These are phyloP conservation scores for Drosophila anomelani DNA, from an alignment of 2,888 invertebrate species.

Conservation along the genomic window DNA sequence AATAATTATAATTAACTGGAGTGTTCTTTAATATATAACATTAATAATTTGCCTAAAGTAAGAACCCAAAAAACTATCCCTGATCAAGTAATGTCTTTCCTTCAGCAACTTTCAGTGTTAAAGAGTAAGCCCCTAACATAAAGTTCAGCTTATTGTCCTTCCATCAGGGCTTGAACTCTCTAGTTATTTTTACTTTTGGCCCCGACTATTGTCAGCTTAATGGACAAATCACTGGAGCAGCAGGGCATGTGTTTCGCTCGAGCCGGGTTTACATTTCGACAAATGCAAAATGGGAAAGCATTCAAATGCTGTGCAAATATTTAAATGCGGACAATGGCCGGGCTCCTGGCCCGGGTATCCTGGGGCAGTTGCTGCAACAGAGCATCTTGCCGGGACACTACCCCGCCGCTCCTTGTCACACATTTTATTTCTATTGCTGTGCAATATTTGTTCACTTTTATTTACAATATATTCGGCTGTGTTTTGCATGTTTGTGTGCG, in stretches of 20 bases:
- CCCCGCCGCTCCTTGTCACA: slow-evolving; percentile 9
- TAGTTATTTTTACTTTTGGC: slow-evolving; percentile 7
- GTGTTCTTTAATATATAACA: no score
- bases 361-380: slow-evolving; percentile 56
- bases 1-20: no score
- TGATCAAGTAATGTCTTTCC: no score
- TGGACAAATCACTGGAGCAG: slow-evolving; percentile 53
- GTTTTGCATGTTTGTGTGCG: slow-evolving; percentile 42
- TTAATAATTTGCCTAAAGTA: background rate
- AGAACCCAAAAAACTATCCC: no score
- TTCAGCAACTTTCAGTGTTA: background rate
- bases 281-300: slow-evolving; percentile 67
- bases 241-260: slow-evolving; percentile 43
- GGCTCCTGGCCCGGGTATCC: slow-evolving; percentile 13
- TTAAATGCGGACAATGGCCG: slow-evolving; percentile 74
- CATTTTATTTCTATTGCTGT: slow-evolving; percentile 35
- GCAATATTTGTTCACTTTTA: slow-evolving; percentile 69
- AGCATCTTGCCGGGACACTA: slow-evolving; percentile 23
- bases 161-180: background rate
- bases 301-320: slow-evolving; percentile 78
- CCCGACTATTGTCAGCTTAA: slow-evolving; percentile 57
- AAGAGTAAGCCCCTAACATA: background rate
- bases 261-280: slow-evolving; percentile 54
- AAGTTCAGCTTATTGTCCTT: background rate
- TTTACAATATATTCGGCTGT: slow-evolving; percentile 65